phyloP scores from a whole-genome alignment of 2,888 invertebrate genomes.

The Metacarcinus magister region DNA sequence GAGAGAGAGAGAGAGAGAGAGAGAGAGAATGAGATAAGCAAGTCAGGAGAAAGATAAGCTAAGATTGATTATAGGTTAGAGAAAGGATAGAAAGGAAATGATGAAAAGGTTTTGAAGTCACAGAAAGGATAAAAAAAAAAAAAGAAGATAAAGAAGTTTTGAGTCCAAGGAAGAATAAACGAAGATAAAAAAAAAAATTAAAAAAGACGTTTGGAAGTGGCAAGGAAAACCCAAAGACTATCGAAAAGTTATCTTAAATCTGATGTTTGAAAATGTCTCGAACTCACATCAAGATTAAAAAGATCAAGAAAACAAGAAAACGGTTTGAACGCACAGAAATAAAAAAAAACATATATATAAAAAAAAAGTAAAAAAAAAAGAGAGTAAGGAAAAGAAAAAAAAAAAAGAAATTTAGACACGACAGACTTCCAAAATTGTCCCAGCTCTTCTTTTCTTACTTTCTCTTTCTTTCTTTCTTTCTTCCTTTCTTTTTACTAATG shows the following conservation, averaged over 20 bases:
- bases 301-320: neutral
- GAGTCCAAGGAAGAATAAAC: no score
- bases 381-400: neutral
- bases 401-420: neutral
- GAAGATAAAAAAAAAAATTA: no score
- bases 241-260: no score
- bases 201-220: no score
- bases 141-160: neutral
- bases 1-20: neutral
- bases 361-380: neutral
- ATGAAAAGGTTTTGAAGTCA: neutral
- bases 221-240: no score
- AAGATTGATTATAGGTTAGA: no score
- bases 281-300: no score
- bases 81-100: no score
- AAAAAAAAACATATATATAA: no score
- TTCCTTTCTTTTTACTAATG: constrained; percentile 26
- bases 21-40: no score
- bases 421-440: neutral
- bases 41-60: no score
- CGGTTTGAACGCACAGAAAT: neutral
- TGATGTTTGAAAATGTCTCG: no score
- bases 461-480: neutral
- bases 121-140: neutral
- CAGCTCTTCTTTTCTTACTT: neutral